These are phyloP conservation scores for Chelidonichthys spinosus DNA, from an alignment of 2,797 vertebrate species.

Conservation along the genomic window DNA sequence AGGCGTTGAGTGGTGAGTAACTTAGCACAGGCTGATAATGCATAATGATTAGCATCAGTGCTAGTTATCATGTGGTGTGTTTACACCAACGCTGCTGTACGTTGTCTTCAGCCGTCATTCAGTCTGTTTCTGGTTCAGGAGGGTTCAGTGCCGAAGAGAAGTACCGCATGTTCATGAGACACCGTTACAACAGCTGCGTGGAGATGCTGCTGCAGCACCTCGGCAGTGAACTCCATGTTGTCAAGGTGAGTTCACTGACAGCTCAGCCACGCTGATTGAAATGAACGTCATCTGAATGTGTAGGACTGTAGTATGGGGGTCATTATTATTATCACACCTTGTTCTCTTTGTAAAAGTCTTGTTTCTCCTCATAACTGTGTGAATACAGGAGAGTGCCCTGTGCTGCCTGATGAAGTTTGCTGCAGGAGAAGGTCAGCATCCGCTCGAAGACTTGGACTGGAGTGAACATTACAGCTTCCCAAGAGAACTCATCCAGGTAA, in stretches of 20 bases:
- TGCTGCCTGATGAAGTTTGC: conserved; percentile 92
- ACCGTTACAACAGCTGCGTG: conserved; percentile 90
- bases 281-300: too few species aligned
- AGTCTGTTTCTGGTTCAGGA: conserved; percentile 64
- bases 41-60: background rate
- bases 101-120: background rate
- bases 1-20: conserved; percentile 81
- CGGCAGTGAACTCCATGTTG: conserved; percentile 75
- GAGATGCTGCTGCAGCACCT: conserved; percentile 85
- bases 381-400: conserved; percentile 86
- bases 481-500: conserved; percentile 85
- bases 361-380: background rate
- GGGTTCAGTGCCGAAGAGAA: conserved; percentile 83
- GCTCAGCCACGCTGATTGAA: too few species aligned
- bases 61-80: background rate
- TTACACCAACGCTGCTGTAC: background rate
- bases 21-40: background rate
- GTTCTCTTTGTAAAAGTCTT: background rate
- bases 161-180: conserved; percentile 92
- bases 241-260: conserved; percentile 85
- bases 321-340: background rate
- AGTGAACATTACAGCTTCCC: conserved; percentile 91
- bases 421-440: conserved; percentile 84
- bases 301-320: too few species aligned
- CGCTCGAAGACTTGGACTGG: conserved; percentile 88